Percentiles rank a stretch among this genome's conserved stretches.
These are phyloP conservation scores for Eira barbara DNA, from an alignment of 2,113 vertebrate genomes.

Conservation along the genomic window DNA sequence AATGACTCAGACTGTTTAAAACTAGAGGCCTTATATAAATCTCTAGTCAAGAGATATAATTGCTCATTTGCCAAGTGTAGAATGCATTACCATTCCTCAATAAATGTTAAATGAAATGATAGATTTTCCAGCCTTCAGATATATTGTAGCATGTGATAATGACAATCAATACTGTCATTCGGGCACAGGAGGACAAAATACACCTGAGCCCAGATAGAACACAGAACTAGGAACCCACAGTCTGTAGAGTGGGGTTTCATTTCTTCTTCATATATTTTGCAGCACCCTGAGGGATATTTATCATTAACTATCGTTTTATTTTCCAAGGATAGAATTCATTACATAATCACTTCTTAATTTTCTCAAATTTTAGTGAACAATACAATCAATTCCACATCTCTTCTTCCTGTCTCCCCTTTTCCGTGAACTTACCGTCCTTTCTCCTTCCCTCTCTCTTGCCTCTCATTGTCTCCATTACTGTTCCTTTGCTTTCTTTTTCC, in stretches of 20 bases:
- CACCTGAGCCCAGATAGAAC: background rate
- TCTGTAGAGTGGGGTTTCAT: background rate
- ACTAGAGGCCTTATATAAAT: conserved; percentile 16
- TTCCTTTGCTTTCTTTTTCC: background rate
- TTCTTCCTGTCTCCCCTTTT: background rate
- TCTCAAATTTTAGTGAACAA: background rate
- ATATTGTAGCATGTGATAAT: background rate
- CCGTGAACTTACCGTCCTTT: background rate
- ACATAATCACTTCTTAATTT: background rate
- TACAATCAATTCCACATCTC: background rate
- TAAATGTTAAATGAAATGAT: conserved; percentile 5
- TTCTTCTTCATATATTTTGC: background rate
- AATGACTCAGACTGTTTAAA: conserved; percentile 51
- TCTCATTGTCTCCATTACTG: background rate
- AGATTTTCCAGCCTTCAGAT: background rate
- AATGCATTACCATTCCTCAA: background rate
- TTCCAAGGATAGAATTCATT: conserved; percentile 22
- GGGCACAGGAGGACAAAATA: conserved; percentile 73
- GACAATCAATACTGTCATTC: background rate
- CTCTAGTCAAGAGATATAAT: background rate
- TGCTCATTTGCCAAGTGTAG: conserved; percentile 36
- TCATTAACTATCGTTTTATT: background rate
- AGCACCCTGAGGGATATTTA: background rate
- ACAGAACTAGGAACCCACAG: background rate
- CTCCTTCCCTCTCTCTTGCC: background rate